Conservation (phyloP, 2,113 vertebrate species). For the Chauna torquata region DNA sequence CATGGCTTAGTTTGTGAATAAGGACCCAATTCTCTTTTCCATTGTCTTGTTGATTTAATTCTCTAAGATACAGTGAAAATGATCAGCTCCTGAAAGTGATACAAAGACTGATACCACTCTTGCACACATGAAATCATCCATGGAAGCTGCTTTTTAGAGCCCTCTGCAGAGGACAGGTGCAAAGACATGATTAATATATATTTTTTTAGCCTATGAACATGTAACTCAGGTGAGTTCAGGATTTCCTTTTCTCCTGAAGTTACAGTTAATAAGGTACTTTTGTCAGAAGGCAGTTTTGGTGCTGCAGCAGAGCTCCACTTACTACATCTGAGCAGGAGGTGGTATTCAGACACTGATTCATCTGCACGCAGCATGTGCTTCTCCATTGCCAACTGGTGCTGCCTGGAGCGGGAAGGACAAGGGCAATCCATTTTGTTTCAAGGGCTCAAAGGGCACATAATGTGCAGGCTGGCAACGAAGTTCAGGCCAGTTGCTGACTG, state of each 20-base stretch:
- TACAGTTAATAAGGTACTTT: background rate
- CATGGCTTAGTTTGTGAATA: background rate
- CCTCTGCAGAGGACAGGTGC: background rate
- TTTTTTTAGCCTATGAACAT: background rate
- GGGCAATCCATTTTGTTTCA: background rate
- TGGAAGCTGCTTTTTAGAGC: background rate
- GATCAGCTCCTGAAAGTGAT: background rate
- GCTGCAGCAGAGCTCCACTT: conserved; percentile 11
- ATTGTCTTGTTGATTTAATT: background rate
- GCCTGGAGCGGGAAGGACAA: background rate
- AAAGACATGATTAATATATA: background rate
- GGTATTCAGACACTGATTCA: background rate
- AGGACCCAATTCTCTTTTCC: background rate
- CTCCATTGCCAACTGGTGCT: background rate
- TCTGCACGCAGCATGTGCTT: background rate
- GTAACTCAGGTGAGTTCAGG: background rate
- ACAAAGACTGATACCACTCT: background rate
- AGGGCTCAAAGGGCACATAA: background rate
- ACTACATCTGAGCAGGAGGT: background rate
- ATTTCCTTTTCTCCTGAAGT: background rate
- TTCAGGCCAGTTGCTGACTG: background rate
- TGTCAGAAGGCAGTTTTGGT: background rate
- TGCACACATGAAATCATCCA: background rate
- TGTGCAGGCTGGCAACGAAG: background rate
- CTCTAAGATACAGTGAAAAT: background rate